These are phyloP conservation scores for Eubasilissa splendida DNA, from an alignment of 2,888 invertebrate species.

Conservation along the genomic window DNA sequence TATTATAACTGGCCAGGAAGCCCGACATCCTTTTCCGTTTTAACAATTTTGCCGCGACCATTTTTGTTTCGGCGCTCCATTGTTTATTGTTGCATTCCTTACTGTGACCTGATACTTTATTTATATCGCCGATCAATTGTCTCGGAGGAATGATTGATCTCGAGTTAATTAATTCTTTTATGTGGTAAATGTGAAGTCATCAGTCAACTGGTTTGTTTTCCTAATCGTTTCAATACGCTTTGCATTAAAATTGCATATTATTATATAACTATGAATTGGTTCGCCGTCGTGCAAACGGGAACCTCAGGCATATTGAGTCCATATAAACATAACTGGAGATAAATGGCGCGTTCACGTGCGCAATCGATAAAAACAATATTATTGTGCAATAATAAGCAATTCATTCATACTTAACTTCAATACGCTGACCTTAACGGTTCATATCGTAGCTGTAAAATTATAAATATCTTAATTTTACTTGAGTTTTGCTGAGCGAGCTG, in stretches of 20 bases:
- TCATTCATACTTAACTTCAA: conserved; percentile 4
- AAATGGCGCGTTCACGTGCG: neutral
- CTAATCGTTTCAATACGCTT: neutral
- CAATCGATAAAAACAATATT: neutral
- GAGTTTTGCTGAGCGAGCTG: conserved; percentile 1
- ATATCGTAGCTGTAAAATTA: conserved; percentile 8
- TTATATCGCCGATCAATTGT: conserved; percentile 4
- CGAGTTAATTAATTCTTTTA: no score
- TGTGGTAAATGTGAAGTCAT: no score
- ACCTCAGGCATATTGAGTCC: no score
- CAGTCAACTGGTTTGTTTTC: no score
- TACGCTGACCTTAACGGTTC: conserved; percentile 20
- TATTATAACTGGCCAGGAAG: neutral
- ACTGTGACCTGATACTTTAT: neutral
- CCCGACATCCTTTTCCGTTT: conserved; percentile 24
- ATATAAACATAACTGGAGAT: no score
- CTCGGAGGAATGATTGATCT: neutral
- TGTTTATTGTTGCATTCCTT: conserved; percentile 1
- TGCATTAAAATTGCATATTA: neutral
- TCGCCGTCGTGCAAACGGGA: neutral
- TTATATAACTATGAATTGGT: neutral
- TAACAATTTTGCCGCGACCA: neutral
- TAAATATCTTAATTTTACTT: conserved; percentile 10
- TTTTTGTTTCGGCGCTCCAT: conserved; percentile 14
- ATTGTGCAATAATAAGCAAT: conserved; percentile 11